These are phyloP conservation scores for Chirona hameri DNA, from an alignment of 2,888 invertebrate genomes.

Conservation along the genomic window DNA sequence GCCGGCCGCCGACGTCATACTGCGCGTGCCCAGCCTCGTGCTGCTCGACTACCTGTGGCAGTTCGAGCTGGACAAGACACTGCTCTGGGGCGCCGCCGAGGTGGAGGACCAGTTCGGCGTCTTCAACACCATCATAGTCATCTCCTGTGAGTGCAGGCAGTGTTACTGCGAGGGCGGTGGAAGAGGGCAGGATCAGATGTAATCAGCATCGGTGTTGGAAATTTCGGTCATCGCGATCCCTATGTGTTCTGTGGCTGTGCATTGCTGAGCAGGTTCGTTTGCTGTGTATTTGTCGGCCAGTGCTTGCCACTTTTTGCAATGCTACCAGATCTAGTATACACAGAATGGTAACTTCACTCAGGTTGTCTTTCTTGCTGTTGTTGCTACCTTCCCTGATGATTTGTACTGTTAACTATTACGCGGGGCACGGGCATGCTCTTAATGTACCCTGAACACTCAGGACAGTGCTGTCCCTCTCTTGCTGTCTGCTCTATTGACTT, in stretches of 20 bases:
- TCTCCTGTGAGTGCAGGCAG: conserved; percentile 45
- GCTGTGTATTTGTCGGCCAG: neutral
- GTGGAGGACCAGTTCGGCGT: conserved; percentile 41
- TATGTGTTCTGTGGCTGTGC: neutral
- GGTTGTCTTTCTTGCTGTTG: too few relatives aligned
- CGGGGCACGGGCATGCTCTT: too few relatives aligned
- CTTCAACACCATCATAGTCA: conserved; percentile 45
- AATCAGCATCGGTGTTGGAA: neutral
- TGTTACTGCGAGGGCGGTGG: conserved; percentile 44
- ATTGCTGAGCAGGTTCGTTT: neutral
- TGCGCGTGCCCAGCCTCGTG: conserved; percentile 51
- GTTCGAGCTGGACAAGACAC: conserved; percentile 41
- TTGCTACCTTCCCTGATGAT: too few relatives aligned
- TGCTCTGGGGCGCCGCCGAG: conserved; percentile 38
- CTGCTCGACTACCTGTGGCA: conserved; percentile 51
- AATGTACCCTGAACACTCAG: too few relatives aligned
- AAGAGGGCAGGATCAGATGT: neutral
- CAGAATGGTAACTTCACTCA: too few relatives aligned
- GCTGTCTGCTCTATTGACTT: too few relatives aligned
- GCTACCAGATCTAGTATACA: too few relatives aligned
- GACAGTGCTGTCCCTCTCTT: too few relatives aligned
- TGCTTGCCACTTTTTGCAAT: too few relatives aligned
- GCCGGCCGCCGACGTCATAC: conserved; percentile 44
- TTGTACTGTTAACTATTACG: too few relatives aligned
- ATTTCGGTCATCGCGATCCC: too few relatives aligned